Evolutionary conservation across 2,888 invertebrate genomes (phyloP).

Genomic region (Xylocampa areola): DNA sequence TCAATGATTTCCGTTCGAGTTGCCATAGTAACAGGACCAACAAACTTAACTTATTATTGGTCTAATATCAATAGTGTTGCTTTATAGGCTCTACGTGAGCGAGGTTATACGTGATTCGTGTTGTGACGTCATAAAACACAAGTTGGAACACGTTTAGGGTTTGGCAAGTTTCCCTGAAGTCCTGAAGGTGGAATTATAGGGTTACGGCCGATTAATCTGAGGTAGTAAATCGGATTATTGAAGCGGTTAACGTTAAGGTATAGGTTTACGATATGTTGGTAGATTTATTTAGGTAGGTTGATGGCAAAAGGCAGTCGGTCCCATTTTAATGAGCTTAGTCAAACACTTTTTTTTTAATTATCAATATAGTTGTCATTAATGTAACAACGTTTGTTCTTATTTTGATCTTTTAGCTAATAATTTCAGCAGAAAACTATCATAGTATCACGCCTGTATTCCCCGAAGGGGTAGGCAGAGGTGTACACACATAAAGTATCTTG

Average conservation of each 20-base stretch:
- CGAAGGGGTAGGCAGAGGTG: no score
- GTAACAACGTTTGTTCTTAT: no score
- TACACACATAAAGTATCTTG: no score
- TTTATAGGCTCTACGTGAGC: conserved; percentile 69
- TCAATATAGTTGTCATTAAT: no score
- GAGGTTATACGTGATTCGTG: conserved; percentile 20
- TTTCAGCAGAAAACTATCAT: no score
- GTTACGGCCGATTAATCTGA: conserved; percentile 29
- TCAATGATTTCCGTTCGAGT: conserved; percentile 20
- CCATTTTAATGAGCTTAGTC: no score
- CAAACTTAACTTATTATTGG: conserved; percentile 66
- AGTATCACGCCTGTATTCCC: no score
- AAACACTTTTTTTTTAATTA: no score
- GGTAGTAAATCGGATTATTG: conserved; percentile 20
- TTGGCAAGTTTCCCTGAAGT: conserved; percentile 23
- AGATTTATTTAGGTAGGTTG: neutral
- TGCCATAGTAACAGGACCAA: conserved; percentile 21
- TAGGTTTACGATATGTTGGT: neutral
- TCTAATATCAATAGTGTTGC: conserved; percentile 61
- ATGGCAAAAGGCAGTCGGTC: neutral
- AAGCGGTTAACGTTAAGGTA: neutral
- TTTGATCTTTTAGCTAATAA: no score
- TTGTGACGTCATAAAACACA: conserved; percentile 59
- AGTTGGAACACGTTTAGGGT: conserved; percentile 30
- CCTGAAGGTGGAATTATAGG: neutral